Conservation (phyloP, 2,888 invertebrate species). For the Nineta flava region DNA sequence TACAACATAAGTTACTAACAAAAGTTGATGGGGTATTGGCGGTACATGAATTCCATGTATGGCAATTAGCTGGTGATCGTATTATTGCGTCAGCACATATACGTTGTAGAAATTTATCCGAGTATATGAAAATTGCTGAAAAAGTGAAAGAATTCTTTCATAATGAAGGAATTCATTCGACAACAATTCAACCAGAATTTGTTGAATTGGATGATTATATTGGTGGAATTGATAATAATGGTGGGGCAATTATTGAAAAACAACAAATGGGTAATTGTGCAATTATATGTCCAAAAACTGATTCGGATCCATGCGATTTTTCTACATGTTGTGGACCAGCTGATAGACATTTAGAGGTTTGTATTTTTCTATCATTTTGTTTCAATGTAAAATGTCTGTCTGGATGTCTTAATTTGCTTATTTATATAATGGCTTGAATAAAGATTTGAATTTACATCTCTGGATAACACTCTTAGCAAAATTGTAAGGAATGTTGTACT, state of each 20-base stretch:
- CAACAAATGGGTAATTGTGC: conserved; percentile 64
- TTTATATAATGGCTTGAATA: not conserved
- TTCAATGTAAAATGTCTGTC: not conserved
- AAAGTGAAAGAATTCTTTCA: conserved; percentile 96
- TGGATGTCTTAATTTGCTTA: not conserved
- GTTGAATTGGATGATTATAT: conserved; percentile 52
- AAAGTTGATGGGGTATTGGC: conserved; percentile 90
- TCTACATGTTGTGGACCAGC: conserved; percentile 80
- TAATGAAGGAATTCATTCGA: conserved; percentile 96
- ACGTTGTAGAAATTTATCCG: conserved; percentile 81
- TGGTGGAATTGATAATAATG: conserved; percentile 25
- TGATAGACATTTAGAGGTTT: conserved; percentile 41
- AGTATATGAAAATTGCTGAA: conserved; percentile 94
- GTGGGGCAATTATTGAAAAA: conserved; percentile 35
- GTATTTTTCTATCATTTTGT: not conserved
- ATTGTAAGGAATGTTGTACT: too few relatives aligned
- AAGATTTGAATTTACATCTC: too few relatives aligned
- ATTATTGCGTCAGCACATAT: conserved; percentile 97
- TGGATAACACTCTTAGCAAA: too few relatives aligned
- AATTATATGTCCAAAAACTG: conserved; percentile 62
- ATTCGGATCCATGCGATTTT: conserved; percentile 54
- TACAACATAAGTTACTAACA: conserved; percentile 70
- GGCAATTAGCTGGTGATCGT: conserved; percentile 93
- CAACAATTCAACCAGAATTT: conserved; percentile 97
- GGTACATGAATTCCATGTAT: conserved; percentile 96